A percentile compares a stretch with the other conserved stretches of the same genome.
Conservation (phyloP, 2,888 invertebrate genomes). For the Latrodectus hesperus region DNA sequence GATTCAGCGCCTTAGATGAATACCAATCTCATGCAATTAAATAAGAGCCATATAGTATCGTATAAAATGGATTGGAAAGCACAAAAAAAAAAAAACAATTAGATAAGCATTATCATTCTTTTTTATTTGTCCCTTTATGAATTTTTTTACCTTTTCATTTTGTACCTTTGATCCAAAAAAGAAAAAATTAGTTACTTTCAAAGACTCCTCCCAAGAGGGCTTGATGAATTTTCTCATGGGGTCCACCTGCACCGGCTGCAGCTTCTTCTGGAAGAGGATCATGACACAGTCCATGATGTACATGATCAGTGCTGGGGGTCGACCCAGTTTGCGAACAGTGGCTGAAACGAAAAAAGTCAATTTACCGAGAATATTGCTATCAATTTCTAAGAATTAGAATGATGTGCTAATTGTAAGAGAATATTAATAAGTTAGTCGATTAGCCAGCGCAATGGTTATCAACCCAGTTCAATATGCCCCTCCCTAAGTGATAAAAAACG, state of each 20-base stretch:
- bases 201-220: constrained; percentile 96
- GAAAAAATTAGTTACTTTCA: constrained; percentile 81
- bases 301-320: constrained; percentile 97
- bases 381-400: too few relatives aligned
- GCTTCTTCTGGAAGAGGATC: constrained; percentile 90
- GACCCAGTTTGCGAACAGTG: constrained; percentile 92
- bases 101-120: neutral
- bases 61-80: neutral
- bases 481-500: too few relatives aligned
- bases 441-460: too few relatives aligned
- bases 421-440: too few relatives aligned
- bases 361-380: too few relatives aligned
- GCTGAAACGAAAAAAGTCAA: constrained; percentile 76
- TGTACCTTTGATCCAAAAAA: neutral
- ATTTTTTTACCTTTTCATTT: neutral
- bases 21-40: neutral
- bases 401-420: too few relatives aligned
- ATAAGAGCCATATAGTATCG: neutral
- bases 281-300: constrained; percentile 98
- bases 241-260: constrained; percentile 88
- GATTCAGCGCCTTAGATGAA: too few relatives aligned
- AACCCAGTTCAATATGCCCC: too few relatives aligned
- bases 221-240: constrained; percentile 88
- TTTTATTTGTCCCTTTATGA: constrained; percentile 3
- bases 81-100: neutral